Base-by-base conservation (phyloP, 2,888 invertebrate genomes). In the Drosophila pseudotalamancana region DNA sequence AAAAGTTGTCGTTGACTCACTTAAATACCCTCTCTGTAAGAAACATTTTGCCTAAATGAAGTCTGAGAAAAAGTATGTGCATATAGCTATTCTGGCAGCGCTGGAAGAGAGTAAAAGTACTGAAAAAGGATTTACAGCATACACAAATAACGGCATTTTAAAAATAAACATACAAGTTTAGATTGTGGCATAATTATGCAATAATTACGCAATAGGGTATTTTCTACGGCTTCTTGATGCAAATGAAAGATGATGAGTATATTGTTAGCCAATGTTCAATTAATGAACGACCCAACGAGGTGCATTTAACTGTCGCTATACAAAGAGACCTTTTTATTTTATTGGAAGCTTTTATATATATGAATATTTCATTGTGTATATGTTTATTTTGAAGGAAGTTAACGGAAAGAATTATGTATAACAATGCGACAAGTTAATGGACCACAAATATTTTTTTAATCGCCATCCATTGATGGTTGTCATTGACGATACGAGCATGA, bases 391-490 rank as follows among this genome's bases (percentile, higher is more conserved):
- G 37, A 31, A n/a, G 40, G 45, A 53, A 48, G 55, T 48, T 31
- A 55, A 68, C 57, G 55, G 53, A 29, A 21, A 27, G 48, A 45
- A 62, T 67, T 67, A 11, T 18, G n/a, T 12, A 62, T 48, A 54
- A 60, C 59, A 61, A 73, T 70, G 55, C 46, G 42, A 23, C 37
- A 48, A 66, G 68, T 63, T 69, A 69, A 76, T 75, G 75, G 69
- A 62, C 72, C 75, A 72, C 69, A 72, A 79, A 77, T 65, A 74
- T 77, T 60, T 65, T 69, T 68, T 67, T 56, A 56, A 56, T 74
- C 59, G 49, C 46, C 19, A 40, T 27, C 59, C 29, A 53, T 56
- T 64, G 60, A 59, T 46, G 55, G 55, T 48, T 57, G 43, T 21
- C 63, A 64, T 25, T 32, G 56, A 43, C 27, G 51, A 57, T 62